Evolutionary conservation across 1,140 invertebrate genomes (phyloP), one percentile per base, ranked within the genome.

Genomic region (Plutomurus gul): DNA sequence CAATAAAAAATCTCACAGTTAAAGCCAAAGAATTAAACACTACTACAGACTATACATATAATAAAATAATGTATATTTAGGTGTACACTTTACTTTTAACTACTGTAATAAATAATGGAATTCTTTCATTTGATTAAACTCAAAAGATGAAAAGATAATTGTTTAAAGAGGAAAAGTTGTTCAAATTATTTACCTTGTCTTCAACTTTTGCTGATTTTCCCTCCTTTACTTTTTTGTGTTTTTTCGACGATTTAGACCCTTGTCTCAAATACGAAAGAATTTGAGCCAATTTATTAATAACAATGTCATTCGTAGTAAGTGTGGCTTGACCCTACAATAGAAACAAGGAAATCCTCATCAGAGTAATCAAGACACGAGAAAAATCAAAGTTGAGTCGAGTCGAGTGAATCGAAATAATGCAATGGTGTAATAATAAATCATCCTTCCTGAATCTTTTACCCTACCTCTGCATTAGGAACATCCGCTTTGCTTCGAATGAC

Each of bases 231-330:
- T 92, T 92, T 85, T 93, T 94, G 11, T 91, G 89, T 84, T 95
- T 95, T 84, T 94, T 94, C 27, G 90, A 90, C 82, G 93, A 91
- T 49, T 93, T 88, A 7, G 88, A 90, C 25, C 94, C 94, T 82
- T 94, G 93, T 3, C 97, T 88, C 11, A 99, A 87, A 84, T 99
- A 99, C 0, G 95, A 96, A 36, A 99, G 88, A 85, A 99, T 99
- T 87, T 99, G 96, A 0, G 96, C 95, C 7, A 99, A 86, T 87
- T 99, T 99, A 85, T 99, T 97, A 72, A 99, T 95, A 0, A 99
- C 95, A 79, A 91, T 97, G 84, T 98, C 96, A 86, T 98, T 97
- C 16, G 95, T 97, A 5, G 94, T 96, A 10, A 96, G 86, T 0
- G 95, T 94, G 0, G 94, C 91, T 30, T 92, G 89, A 84, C 92